Conservation (phyloP, 2,888 invertebrate genomes). For the Yponomeuta malinellus region DNA sequence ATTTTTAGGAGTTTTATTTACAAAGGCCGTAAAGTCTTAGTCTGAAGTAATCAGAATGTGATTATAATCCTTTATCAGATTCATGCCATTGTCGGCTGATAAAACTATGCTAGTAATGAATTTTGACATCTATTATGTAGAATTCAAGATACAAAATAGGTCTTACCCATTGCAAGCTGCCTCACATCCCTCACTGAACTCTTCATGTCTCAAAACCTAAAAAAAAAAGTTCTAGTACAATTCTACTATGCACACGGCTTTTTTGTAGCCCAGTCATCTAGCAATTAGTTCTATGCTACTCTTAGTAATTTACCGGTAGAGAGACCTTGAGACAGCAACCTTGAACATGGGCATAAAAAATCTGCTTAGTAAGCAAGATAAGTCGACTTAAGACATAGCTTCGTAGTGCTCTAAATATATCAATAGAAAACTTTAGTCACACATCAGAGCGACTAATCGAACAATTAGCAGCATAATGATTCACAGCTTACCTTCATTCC, state of each 20-base stretch:
- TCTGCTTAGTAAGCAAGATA: neutral
- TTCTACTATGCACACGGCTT: neutral
- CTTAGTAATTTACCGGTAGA: constrained; percentile 1
- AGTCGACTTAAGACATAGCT: neutral
- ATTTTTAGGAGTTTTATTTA: neutral
- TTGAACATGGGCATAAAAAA: neutral
- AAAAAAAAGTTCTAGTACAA: constrained; percentile 13
- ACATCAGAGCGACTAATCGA: neutral
- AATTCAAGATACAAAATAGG: no score
- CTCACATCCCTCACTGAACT: constrained; percentile 97
- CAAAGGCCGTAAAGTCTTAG: neutral
- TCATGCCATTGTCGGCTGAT: neutral
- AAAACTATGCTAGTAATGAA: neutral
- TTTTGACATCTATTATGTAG: no score
- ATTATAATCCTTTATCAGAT: neutral
- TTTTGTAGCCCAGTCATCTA: neutral
- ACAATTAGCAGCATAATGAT: neutral
- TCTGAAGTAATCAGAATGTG: neutral
- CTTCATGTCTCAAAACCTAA: constrained; percentile 95
- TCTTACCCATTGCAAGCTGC: constrained; percentile 96
- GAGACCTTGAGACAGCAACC: neutral
- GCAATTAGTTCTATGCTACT: neutral
- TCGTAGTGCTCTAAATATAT: no score
- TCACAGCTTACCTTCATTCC: constrained; percentile 90
- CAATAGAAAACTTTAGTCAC: neutral